Evolutionary conservation across 2,888 invertebrate species (phyloP).

Genomic region (Aproaerema taeniolella): DNA sequence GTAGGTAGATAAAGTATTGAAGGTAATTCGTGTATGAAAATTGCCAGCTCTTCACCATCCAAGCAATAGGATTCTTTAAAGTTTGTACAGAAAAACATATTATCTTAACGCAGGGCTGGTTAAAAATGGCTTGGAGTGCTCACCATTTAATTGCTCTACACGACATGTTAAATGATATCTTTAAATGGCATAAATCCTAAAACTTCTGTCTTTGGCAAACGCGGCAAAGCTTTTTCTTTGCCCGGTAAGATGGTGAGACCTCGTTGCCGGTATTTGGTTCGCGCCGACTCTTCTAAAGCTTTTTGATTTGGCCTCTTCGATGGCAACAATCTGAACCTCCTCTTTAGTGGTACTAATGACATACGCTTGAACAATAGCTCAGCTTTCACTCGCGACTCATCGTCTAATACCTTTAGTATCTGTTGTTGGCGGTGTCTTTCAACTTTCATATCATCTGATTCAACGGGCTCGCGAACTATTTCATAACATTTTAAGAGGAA

Average conservation of each 20-base stretch:
- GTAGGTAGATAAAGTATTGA: too few species aligned
- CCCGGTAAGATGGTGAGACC: conserved; percentile 62
- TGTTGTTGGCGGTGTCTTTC: conserved; percentile 51
- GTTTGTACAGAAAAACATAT: too few species aligned
- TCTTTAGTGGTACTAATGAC: conserved; percentile 54
- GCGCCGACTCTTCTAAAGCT: conserved; percentile 37
- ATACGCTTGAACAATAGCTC: conserved; percentile 60
- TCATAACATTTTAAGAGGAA: conserved; percentile 58
- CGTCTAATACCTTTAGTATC: conserved; percentile 52
- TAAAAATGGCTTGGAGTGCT: too few species aligned
- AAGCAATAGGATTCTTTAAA: too few species aligned
- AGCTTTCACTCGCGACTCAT: conserved; percentile 45
- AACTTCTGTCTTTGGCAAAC: conserved; percentile 44
- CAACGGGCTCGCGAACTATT: conserved; percentile 48
- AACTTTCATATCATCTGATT: conserved; percentile 60
- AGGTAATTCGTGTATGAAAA: too few species aligned
- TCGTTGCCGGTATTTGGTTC: conserved; percentile 47
- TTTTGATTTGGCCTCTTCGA: conserved; percentile 41
- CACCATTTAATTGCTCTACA: too few species aligned
- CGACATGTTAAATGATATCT: too few species aligned
- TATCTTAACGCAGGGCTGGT: too few species aligned
- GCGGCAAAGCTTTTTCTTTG: conserved; percentile 41
- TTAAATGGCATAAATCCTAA: conserved; percentile 59
- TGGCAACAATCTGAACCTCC: conserved; percentile 57
- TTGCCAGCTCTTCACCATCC: too few species aligned